phyloP scores from a whole-genome alignment of 2,888 invertebrate species.

The Spodoptera littoralis region DNA sequence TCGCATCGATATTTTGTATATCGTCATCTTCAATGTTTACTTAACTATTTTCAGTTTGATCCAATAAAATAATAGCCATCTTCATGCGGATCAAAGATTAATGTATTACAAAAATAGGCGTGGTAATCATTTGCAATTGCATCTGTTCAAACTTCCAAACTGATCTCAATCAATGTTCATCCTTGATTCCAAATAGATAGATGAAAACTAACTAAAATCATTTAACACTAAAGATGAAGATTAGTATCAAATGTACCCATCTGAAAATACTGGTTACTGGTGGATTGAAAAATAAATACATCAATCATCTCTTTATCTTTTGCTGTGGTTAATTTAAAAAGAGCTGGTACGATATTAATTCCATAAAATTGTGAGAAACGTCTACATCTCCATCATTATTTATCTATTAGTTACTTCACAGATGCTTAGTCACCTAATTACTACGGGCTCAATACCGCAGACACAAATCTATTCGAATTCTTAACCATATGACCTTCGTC shows the following conservation, averaged over 20 bases:
- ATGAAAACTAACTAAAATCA: no score
- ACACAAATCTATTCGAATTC: constrained; percentile 48
- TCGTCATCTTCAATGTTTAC: background rate
- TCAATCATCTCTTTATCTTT: constrained; percentile 3
- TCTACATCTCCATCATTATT: constrained; percentile 3
- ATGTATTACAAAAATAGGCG: no score
- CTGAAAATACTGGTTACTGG: no score
- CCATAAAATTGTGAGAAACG: background rate
- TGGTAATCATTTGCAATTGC: no score
- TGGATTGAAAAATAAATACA: no score
- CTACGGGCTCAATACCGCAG: constrained; percentile 16
- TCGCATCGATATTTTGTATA: background rate
- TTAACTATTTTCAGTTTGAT: background rate
- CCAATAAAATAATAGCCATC: background rate
- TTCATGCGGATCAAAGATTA: no score
- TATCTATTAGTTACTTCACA: constrained; percentile 6
- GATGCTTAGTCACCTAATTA: constrained; percentile 36
- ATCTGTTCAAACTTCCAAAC: no score
- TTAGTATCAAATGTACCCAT: no score
- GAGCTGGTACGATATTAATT: background rate
- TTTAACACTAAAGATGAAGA: no score
- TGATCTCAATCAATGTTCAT: no score
- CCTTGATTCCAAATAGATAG: no score
- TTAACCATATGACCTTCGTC: constrained; percentile 51
- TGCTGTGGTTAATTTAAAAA: constrained; percentile 7